Evolutionary conservation across 2,797 vertebrate species (phyloP).

Genomic region (Bovichtus variegatus): DNA sequence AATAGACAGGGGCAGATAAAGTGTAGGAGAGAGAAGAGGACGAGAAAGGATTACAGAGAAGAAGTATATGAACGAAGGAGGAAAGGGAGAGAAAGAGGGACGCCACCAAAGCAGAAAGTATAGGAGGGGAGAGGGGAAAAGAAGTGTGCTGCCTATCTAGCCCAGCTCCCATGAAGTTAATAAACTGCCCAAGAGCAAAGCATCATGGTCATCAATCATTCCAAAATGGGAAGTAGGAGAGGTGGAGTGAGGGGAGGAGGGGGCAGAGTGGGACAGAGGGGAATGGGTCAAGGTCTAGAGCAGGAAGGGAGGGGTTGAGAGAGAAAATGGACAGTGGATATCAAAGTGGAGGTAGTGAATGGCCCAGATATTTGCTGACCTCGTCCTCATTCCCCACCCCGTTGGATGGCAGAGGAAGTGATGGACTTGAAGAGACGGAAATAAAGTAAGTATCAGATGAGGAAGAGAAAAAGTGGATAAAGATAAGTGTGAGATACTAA

Average conservation of each 20-base stretch:
- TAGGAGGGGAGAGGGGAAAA: background rate
- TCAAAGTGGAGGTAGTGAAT: slow-evolving; percentile 41
- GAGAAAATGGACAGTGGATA: slow-evolving; percentile 44
- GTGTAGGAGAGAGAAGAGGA: background rate
- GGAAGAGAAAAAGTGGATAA: slow-evolving; percentile 30
- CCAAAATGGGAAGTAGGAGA: slow-evolving; percentile 63
- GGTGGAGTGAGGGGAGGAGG: slow-evolving; percentile 26
- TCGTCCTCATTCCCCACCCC: slow-evolving; percentile 53
- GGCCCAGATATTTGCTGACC: slow-evolving; percentile 62
- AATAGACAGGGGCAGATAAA: background rate
- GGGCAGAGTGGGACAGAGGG: slow-evolving; percentile 31
- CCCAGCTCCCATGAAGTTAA: slow-evolving; percentile 73
- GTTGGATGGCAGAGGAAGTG: slow-evolving; percentile 34
- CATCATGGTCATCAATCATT: slow-evolving; percentile 79
- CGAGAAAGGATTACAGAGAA: slow-evolving; percentile 1
- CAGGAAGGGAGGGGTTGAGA: slow-evolving; percentile 37
- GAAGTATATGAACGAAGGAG: slow-evolving; percentile 14
- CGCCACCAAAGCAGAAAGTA: slow-evolving; percentile 24
- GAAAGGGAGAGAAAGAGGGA: slow-evolving; percentile 9
- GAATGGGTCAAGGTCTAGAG: slow-evolving; percentile 71
- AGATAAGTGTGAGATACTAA: slow-evolving; percentile 37
- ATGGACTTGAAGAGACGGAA: slow-evolving; percentile 26
- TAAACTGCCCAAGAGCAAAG: slow-evolving; percentile 77
- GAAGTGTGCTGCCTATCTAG: slow-evolving; percentile 42
- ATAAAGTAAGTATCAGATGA: slow-evolving; percentile 25